Base-by-base conservation (phyloP, 2,888 invertebrate genomes). In the Pseudococcus viburni region DNA sequence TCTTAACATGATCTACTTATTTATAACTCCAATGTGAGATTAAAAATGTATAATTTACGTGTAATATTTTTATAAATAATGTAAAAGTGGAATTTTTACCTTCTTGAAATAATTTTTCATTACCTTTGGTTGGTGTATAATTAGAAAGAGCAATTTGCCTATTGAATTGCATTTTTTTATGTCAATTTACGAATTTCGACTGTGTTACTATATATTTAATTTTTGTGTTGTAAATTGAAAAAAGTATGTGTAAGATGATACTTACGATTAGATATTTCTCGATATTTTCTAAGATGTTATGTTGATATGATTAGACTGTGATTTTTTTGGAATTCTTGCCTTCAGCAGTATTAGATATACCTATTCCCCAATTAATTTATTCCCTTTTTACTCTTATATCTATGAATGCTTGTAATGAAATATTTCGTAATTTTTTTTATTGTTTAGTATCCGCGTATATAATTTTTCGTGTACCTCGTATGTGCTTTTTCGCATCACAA, bases 261-360 rank as follows among this genome's bases (percentile, higher is more conserved):
- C 19, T 26, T 42, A 19, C 42, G 39, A 77, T 17, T 80, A 4
- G 33, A 80, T 80, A 33, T 7, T 42, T n/a, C 11, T 80, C 3
- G 42, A 9, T 80, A 42, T n/a, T 17, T 80, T 80, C 4, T 39
- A 42, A 80, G 22, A 46, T 80, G 59, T 42, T 80, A 42, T 80
- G 80, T 80, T 80, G 7, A 80, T 80, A 42, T 80, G n/a, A n/a
- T 42, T 42, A n/a, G 80, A 80, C 80, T 80, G 80, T 80, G 80
- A 80, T 80, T 80, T 80, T 68, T 80, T 39, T 39, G 17, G 3
- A 80, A 80, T 80, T 80, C 80, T 80, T 80, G 80, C 80, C 80
- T 80, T 80, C 42, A 26, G 80, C 80, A 80, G 80, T 80, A 80
- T 80, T 80, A 73, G 22, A n/a, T 73, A 80, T 33, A 33, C 80